phyloP scores from a whole-genome alignment of 2,888 invertebrate genomes.

The Hirtodrosophila cameraria region DNA sequence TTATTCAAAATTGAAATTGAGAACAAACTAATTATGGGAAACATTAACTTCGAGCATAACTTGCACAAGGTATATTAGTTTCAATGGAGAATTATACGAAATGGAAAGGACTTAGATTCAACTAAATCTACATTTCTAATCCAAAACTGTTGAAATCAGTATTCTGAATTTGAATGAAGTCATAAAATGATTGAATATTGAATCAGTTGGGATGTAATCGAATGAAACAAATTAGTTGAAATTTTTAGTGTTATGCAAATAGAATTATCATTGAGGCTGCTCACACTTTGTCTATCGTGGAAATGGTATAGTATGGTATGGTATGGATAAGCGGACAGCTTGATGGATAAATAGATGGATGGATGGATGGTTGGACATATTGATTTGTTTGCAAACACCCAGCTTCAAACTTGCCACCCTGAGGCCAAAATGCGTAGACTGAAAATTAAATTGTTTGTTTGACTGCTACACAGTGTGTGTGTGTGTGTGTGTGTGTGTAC shows the following conservation, averaged over 20 bases:
- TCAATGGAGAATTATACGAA: too few species aligned
- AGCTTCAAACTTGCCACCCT: constrained; percentile 26
- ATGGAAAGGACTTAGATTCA: too few species aligned
- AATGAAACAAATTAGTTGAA: constrained; percentile 33
- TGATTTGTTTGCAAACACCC: constrained; percentile 64
- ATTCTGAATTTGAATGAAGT: background rate
- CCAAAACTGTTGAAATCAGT: too few species aligned
- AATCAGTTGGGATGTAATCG: background rate
- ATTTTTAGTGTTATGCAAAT: constrained; percentile 68
- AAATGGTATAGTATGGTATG: constrained; percentile 31
- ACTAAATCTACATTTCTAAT: too few species aligned
- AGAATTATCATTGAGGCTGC: constrained; percentile 53
- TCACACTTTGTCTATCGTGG: constrained; percentile 31
- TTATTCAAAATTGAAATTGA: too few species aligned
- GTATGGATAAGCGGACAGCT: constrained; percentile 31
- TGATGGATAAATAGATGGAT: constrained; percentile 45
- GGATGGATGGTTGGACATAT: constrained; percentile 47
- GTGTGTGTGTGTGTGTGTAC: constrained; percentile 5
- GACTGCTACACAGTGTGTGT: constrained; percentile 13
- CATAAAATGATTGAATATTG: background rate
- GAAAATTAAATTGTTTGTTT: constrained; percentile 60
- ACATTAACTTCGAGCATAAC: too few species aligned
- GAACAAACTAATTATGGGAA: too few species aligned
- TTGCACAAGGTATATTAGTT: too few species aligned
- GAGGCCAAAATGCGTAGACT: constrained; percentile 36